Evolutionary conservation across 2,113 vertebrate genomes (phyloP).

Genomic region (Verasper variegatus): DNA sequence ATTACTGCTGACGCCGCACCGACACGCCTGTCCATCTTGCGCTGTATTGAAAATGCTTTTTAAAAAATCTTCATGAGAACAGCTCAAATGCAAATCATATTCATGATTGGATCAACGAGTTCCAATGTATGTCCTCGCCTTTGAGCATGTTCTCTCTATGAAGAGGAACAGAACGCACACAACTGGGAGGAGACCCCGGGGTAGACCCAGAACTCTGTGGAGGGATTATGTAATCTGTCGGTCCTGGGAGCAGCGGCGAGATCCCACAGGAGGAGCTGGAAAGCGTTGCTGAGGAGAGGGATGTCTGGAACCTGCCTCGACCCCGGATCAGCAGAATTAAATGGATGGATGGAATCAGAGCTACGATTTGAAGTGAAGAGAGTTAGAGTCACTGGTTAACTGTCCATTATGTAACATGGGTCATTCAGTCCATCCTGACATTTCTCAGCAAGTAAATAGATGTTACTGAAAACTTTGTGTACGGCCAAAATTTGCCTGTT

Average conservation of each 20-base stretch:
- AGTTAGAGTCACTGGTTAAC: not conserved
- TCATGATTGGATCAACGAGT: not conserved
- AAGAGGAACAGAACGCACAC: not conserved
- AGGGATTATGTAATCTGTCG: not conserved
- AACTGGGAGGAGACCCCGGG: not conserved
- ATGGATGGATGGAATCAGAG: not conserved
- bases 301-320: not conserved
- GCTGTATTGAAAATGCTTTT: not conserved
- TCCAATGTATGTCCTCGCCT: not conserved
- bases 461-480: no score
- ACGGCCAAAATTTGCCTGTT: no score
- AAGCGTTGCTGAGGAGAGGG: not conserved
- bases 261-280: not conserved
- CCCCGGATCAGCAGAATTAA: not conserved
- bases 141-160: not conserved
- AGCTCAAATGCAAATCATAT: not conserved
- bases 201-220: not conserved
- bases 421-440: not conserved
- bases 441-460: not conserved
- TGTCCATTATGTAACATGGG: not conserved
- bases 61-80: no score
- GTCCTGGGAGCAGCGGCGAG: not conserved
- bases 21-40: no score
- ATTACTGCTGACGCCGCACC: no score
- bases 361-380: not conserved